A percentile compares a stretch with the other conserved stretches of the same genome.
Conservation (phyloP, 2,797 vertebrate species). For the Acanthopagrus latus region DNA sequence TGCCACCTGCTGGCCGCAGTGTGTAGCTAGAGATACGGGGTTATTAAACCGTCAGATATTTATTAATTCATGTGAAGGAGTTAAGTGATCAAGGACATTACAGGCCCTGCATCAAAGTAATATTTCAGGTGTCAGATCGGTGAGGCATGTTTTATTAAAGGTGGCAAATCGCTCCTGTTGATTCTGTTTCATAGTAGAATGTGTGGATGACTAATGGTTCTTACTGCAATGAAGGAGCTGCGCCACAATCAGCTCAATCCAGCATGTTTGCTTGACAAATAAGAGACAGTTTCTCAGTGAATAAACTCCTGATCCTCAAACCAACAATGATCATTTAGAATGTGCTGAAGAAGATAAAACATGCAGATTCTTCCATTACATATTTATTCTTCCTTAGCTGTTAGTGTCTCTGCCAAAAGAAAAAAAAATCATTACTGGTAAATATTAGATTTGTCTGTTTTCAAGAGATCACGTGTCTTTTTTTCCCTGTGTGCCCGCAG, state of each 20-base stretch:
- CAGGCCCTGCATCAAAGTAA: background rate
- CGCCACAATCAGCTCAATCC: background rate
- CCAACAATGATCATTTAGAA: background rate
- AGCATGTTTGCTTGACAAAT: slow-evolving; percentile 14
- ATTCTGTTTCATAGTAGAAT: background rate
- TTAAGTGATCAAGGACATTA: background rate
- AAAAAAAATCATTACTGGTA: background rate
- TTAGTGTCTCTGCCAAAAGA: background rate
- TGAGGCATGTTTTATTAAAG: background rate
- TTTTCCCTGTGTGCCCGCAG: slow-evolving; percentile 53
- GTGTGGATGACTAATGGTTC: background rate
- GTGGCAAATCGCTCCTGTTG: background rate
- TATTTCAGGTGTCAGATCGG: background rate
- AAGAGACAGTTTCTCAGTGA: background rate
- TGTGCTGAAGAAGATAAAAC: background rate
- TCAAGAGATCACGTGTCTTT: background rate
- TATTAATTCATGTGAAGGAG: background rate
- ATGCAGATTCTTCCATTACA: background rate
- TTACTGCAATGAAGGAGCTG: background rate
- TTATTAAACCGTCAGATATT: background rate
- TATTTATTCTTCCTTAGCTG: slow-evolving; percentile 3
- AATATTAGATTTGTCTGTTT: background rate
- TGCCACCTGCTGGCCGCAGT: slow-evolving; percentile 75
- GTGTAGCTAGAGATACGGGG: background rate
- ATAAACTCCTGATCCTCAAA: slow-evolving; percentile 13